Evolutionary conservation across 1,140 invertebrate genomes (phyloP).

Genomic region (Eueides isabella): DNA sequence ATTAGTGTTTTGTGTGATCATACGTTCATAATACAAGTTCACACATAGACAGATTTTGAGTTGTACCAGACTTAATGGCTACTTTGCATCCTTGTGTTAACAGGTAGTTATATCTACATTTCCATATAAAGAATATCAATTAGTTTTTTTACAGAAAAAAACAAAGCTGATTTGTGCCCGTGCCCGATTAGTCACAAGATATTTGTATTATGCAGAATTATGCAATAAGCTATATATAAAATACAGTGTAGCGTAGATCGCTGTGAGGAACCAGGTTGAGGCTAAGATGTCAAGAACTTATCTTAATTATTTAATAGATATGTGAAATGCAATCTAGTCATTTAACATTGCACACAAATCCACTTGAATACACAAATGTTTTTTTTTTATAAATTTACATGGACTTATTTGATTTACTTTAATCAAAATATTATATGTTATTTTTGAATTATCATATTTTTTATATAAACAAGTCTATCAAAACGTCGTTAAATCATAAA

Average conservation of each 20-base stretch:
- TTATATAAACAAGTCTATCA: too few species aligned
- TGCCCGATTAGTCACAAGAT: constrained; percentile 48
- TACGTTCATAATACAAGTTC: too few species aligned
- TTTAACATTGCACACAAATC: too few species aligned
- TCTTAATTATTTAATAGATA: neutral
- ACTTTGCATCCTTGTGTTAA: constrained; percentile 33
- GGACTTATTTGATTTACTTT: too few species aligned
- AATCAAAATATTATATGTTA: too few species aligned
- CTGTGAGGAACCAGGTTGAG: constrained; percentile 48
- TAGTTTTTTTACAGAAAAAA: constrained; percentile 30
- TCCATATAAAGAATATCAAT: constrained; percentile 24
- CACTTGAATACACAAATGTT: too few species aligned
- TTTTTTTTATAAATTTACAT: too few species aligned
- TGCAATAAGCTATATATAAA: constrained; percentile 49
- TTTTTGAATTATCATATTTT: too few species aligned
- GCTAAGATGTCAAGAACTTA: constrained; percentile 57
- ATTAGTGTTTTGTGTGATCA: too few species aligned
- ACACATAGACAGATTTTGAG: too few species aligned
- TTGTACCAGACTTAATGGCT: constrained; percentile 30
- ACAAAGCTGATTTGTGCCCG: constrained; percentile 19
- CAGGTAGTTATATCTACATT: constrained; percentile 27
- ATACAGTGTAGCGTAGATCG: constrained; percentile 45
- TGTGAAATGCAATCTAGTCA: neutral
- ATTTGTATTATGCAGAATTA: constrained; percentile 54
- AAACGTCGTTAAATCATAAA: too few species aligned